Conservation (phyloP, 2,888 invertebrate species). For the Microplitis deprimator region DNA sequence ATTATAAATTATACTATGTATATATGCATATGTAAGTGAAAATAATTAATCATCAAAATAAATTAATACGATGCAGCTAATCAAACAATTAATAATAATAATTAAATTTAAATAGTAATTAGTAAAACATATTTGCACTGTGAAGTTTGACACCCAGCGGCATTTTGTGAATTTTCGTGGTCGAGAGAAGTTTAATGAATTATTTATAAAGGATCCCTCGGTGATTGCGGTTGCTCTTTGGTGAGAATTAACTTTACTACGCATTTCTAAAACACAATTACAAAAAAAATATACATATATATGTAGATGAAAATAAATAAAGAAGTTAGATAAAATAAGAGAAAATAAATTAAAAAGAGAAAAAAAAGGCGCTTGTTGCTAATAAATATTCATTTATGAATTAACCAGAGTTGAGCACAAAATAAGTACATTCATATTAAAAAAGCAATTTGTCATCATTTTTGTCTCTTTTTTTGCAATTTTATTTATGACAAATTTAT, state of each 20-base stretch:
- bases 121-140: slow-evolving; percentile 6
- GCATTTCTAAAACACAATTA: neutral
- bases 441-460: neutral
- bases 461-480: neutral
- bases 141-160: slow-evolving; percentile 10
- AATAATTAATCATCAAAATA: neutral
- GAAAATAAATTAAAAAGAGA: neutral
- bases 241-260: slow-evolving; percentile 14
- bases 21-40: neutral
- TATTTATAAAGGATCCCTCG: slow-evolving; percentile 39
- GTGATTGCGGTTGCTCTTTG: slow-evolving; percentile 36
- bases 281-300: slow-evolving; percentile 9
- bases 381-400: neutral
- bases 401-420: neutral
- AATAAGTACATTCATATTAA: neutral
- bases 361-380: neutral
- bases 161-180: slow-evolving; percentile 17
- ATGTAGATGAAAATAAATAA: neutral
- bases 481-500: neutral
- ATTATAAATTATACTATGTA: too few relatives aligned
- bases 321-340: neutral
- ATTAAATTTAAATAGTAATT: slow-evolving; percentile 14
- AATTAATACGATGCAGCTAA: too few relatives aligned
- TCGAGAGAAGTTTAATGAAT: slow-evolving; percentile 34
- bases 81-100: neutral